These are phyloP conservation scores for Toxotes lorentzi DNA, from an alignment of 2,797 vertebrate genomes.

Conservation along the genomic window DNA sequence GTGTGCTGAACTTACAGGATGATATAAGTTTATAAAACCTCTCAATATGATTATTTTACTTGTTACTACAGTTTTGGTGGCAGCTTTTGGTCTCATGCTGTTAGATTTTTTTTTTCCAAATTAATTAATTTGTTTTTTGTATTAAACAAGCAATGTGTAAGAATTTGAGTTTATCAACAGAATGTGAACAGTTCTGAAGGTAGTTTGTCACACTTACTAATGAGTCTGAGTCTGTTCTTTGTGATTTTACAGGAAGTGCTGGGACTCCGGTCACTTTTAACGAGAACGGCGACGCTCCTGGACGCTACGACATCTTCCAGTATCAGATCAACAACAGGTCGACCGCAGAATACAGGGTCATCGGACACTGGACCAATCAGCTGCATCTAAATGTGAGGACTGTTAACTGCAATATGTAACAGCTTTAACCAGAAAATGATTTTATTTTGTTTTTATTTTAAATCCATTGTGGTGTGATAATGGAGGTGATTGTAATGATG, in stretches of 20 bases:
- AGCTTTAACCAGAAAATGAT: too few relatives aligned
- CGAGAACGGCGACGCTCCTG: constrained; percentile 97
- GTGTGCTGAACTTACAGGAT: neutral
- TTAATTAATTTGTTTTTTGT: too few relatives aligned
- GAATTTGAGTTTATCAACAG: too few relatives aligned
- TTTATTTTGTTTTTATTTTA: neutral
- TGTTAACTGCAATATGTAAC: neutral
- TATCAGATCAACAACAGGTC: constrained; percentile 93
- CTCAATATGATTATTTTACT: too few relatives aligned
- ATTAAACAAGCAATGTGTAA: too few relatives aligned
- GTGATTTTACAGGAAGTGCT: constrained; percentile 89
- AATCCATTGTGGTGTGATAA: too few relatives aligned
- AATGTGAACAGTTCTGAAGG: too few relatives aligned
- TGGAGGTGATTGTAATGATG: too few relatives aligned
- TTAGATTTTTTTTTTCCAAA: too few relatives aligned
- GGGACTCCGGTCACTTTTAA: constrained; percentile 95
- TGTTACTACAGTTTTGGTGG: too few relatives aligned
- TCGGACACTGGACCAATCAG: constrained; percentile 96
- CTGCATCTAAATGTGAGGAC: constrained; percentile 92
- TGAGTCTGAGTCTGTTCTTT: neutral
- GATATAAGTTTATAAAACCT: too few relatives aligned
- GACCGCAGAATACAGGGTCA: constrained; percentile 92
- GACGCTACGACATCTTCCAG: constrained; percentile 98
- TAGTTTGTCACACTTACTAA: too few relatives aligned
- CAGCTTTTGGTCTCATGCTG: neutral